Evolutionary conservation across 1,140 invertebrate species (phyloP).

Genomic region (Aradophagus sp.): DNA sequence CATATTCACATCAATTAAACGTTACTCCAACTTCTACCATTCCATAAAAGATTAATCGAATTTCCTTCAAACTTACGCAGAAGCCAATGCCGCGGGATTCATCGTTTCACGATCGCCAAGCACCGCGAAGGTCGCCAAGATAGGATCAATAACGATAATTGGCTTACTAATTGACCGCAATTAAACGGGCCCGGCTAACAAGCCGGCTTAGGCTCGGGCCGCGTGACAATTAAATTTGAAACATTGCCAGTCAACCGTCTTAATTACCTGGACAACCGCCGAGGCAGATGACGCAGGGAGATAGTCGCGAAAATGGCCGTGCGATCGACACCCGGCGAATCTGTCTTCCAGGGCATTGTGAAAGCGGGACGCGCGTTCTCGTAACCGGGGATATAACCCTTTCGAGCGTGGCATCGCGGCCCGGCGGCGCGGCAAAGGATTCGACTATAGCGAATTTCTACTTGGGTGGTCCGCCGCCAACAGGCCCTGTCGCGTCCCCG

Average conservation of each 20-base stretch:
- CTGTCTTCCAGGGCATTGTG: constrained; percentile 14
- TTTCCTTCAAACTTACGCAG: no score
- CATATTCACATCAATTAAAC: no score
- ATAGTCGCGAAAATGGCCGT: constrained; percentile 32
- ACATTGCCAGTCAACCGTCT: constrained; percentile 8
- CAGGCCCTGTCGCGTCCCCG: constrained; percentile 69
- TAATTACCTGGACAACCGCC: constrained; percentile 17
- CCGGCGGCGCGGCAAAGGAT: constrained; percentile 54
- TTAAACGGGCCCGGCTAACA: no score
- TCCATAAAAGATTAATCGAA: no score
- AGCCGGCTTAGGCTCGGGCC: no score
- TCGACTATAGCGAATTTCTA: constrained; percentile 72
- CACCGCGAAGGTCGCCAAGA: no score
- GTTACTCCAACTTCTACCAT: no score
- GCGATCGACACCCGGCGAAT: constrained; percentile 34
- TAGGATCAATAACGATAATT: no score
- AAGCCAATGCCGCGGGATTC: no score
- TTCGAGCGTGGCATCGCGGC: constrained; percentile 38
- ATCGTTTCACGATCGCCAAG: no score
- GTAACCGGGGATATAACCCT: constrained; percentile 20
- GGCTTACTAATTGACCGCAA: no score
- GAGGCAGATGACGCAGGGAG: constrained; percentile 12
- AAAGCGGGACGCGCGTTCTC: no score
- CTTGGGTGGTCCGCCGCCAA: constrained; percentile 73
- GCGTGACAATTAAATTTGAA: constrained; percentile 23